Evolutionary conservation across 2,797 vertebrate genomes (phyloP), one percentile per base, ranked within the genome.

Genomic region (Sebastes dallii): DNA sequence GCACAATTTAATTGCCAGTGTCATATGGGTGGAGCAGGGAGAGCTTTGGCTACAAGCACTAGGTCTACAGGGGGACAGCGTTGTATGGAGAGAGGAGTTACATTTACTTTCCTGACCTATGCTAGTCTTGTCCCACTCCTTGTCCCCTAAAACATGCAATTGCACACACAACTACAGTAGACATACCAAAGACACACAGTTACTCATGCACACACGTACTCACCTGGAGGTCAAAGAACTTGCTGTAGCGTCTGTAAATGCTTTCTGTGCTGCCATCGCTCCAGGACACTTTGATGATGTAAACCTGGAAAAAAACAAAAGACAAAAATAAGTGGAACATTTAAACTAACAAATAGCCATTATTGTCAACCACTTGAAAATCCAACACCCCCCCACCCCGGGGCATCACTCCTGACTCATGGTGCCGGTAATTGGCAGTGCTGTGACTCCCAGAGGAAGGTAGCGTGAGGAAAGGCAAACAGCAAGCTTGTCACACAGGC

Each of bases 181-280:
- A 32, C 59, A 72, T 6, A 55, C 42, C 96, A 94, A 10, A 29
- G 3, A n/a, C 25, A 58, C 39, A 27, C 39, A 24, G 18, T 42
- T 4, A 65, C 22, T 27, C 13, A 39, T 2, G 0, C 24, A 66
- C n/a, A 66, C 42, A 62, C 9, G 22, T 13, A 66, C 96, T 94
- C 82, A 99, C 99, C 97, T 99, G 99, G 77, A 99, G 95, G 91
- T 99, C 98, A 60, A 99, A 99, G 95, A 99, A 99, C 83, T 99
- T 99, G 97, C 99, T 99, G 95, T 99, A 99, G 81, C 99, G 97
- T 39, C 99, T 96, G 94, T 96, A 99, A 88, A 99, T 99, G 93
- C 96, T 94, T 91, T 99, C 98, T 0, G 97, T 98, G 81, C 96
- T 96, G 85, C 97, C 97, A 91, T 96, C 98, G 80, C 98, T 98